Evolutionary conservation across 2,888 invertebrate species (phyloP).

Genomic region (Lordiphosa fenestrarum): DNA sequence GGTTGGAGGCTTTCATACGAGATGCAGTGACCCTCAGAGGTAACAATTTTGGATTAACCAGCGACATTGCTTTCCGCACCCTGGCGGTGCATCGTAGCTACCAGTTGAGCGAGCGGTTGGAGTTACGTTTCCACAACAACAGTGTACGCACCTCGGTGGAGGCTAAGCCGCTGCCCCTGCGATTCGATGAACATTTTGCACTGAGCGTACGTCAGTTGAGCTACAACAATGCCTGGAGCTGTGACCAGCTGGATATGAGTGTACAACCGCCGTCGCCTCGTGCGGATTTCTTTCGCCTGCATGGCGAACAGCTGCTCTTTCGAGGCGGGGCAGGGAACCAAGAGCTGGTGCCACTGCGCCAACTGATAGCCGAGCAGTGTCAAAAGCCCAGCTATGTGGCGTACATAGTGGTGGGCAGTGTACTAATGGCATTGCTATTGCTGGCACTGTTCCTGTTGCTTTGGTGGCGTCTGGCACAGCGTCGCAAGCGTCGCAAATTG

Average conservation of each 20-base stretch:
- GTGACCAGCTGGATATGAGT: slow-evolving; percentile 65
- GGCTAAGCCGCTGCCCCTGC: slow-evolving; percentile 59
- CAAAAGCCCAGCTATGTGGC: slow-evolving; percentile 75
- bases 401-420: slow-evolving; percentile 80
- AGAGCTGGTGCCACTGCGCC: slow-evolving; percentile 62
- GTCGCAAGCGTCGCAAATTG: slow-evolving; percentile 83
- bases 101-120: slow-evolving; percentile 75
- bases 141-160: slow-evolving; percentile 52
- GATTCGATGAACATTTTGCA: slow-evolving; percentile 73
- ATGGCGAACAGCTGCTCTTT: slow-evolving; percentile 74
- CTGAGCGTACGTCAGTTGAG: slow-evolving; percentile 73
- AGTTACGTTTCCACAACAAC: slow-evolving; percentile 78
- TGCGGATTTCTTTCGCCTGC: slow-evolving; percentile 70
- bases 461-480: slow-evolving; percentile 81
- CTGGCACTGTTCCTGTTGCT: slow-evolving; percentile 78
- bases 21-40: slow-evolving; percentile 73
- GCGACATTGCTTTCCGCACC: slow-evolving; percentile 77
- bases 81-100: slow-evolving; percentile 76
- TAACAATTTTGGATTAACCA: slow-evolving; percentile 76
- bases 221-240: slow-evolving; percentile 71
- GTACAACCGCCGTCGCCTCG: slow-evolving; percentile 66
- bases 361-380: slow-evolving; percentile 74
- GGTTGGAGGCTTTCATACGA: slow-evolving; percentile 74
- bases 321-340: background rate
- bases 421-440: slow-evolving; percentile 81